Conservation (phyloP, 2,888 invertebrate species). For the Plagodis pulveraria region DNA sequence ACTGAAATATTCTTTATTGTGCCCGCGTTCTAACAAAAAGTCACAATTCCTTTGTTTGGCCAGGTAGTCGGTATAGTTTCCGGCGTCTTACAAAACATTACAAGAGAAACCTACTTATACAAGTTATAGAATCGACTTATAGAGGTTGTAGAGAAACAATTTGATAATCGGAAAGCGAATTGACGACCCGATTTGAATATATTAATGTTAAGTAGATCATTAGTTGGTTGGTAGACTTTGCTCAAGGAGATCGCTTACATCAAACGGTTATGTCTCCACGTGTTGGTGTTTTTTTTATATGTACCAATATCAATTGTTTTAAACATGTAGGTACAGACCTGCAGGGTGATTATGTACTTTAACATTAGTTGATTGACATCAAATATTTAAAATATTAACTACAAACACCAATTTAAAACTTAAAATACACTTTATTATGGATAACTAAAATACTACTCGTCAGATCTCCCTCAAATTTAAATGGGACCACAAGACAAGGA, state of each 20-base stretch:
- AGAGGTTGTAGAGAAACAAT: conserved; percentile 16
- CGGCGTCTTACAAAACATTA: conserved; percentile 23
- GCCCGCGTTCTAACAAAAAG: conserved; percentile 1
- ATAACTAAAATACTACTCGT: too few relatives aligned
- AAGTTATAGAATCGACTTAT: not conserved
- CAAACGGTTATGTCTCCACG: conserved; percentile 2
- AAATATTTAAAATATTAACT: too few relatives aligned
- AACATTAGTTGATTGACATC: too few relatives aligned
- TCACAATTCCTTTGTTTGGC: conserved; percentile 30
- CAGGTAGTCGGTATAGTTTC: conserved; percentile 30
- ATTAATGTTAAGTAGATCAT: conserved; percentile 25
- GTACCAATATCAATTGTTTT: too few relatives aligned
- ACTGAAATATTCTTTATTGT: too few relatives aligned
- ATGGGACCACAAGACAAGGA: too few relatives aligned
- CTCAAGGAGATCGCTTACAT: conserved; percentile 5
- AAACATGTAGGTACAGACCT: too few relatives aligned
- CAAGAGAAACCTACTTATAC: conserved; percentile 13
- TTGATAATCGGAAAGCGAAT: conserved; percentile 25
- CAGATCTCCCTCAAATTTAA: too few relatives aligned
- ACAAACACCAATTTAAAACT: too few relatives aligned
- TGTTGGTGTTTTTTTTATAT: too few relatives aligned
- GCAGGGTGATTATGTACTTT: too few relatives aligned
- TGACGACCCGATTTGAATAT: conserved; percentile 19
- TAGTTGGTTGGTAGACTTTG: conserved; percentile 12
- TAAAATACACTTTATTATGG: too few relatives aligned